Base-by-base conservation (phyloP, 2,888 invertebrate genomes). In the Dasysyrphus tricinctus region DNA sequence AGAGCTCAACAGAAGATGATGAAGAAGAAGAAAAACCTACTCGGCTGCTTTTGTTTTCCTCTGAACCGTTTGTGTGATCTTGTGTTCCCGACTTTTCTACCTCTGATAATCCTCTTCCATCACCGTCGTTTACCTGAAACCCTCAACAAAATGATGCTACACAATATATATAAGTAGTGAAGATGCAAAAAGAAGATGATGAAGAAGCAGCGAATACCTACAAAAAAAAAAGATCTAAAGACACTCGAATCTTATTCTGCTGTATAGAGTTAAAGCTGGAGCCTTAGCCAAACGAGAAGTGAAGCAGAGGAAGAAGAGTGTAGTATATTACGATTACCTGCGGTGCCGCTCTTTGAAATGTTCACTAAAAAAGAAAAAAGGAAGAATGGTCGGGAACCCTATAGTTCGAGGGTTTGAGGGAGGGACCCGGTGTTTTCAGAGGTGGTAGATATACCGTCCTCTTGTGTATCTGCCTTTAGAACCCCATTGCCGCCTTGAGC, bases 321-420 rank as follows among this genome's bases (percentile, higher is more conserved):
- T 70, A 74, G 82, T 57, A 72, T 79, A 78, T 86, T 86, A 79
- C 86, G 86, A 82, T 86, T 86, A 86, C 86, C 86, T 86, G 86
- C 86, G 86, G 86, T 86, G 86, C 86, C 65, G 78, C 75, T 75
- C 86, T 86, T 86, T 86, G 86, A 86, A 86, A 82, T 86, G 79
- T 82, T 86, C 85, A 81, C 81, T 74, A 57, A 74, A 19, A 37
- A 59, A 57, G n/a, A n/a, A 39, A 59, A 59, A 37, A 44, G 37
- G 49, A 84, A 56, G 49, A 29, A 51, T 74, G 24, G 57, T 32
- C 86, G 44, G 78, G 78, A 72, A 82, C 65, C 78, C 82, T 82
- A 86, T 70, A 72, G 77, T 81, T 81, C 42, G 69, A 56, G 34
- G 76, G 72, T 76, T 73, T 47, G 37, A 78, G 39, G 65, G 63